phyloP scores from a whole-genome alignment of 2,888 invertebrate genomes.

The Eumerus sabulonum region DNA sequence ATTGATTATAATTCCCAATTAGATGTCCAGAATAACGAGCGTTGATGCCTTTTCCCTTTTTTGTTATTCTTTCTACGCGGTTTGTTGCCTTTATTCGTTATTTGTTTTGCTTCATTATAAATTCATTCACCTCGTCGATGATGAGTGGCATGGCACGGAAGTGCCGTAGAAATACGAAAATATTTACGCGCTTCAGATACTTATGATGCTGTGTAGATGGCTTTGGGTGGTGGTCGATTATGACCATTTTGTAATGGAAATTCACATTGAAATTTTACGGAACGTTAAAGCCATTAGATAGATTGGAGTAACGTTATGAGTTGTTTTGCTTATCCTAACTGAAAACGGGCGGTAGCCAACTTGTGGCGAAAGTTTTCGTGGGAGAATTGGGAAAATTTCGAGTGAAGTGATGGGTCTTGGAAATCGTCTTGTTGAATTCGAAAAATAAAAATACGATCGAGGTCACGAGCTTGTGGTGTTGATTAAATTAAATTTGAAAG shows the following conservation, averaged over 20 bases:
- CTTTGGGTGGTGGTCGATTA: constrained; percentile 2
- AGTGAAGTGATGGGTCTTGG: neutral
- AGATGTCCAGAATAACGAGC: constrained; percentile 41
- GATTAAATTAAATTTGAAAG: neutral
- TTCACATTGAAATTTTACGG: constrained; percentile 32
- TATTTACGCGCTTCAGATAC: neutral
- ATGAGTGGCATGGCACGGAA: constrained; percentile 5
- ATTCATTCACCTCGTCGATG: constrained; percentile 37
- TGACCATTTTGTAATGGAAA: constrained; percentile 18
- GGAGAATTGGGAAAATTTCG: neutral
- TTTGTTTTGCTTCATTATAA: constrained; percentile 33
- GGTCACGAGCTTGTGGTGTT: neutral
- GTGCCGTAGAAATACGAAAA: neutral
- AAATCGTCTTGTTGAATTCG: neutral
- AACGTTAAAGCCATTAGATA: constrained; percentile 34
- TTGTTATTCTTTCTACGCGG: neutral
- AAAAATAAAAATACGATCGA: neutral
- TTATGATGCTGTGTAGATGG: constrained; percentile 11
- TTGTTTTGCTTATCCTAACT: no score
- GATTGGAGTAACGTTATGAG: constrained; percentile 11
- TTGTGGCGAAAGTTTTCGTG: constrained; percentile 1
- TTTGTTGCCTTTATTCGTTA: neutral
- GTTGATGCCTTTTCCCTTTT: constrained; percentile 21
- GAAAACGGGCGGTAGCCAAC: no score
- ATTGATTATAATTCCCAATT: constrained; percentile 58